Conservation (phyloP, 1,140 invertebrate species). For the Lordiphosa collinella region DNA sequence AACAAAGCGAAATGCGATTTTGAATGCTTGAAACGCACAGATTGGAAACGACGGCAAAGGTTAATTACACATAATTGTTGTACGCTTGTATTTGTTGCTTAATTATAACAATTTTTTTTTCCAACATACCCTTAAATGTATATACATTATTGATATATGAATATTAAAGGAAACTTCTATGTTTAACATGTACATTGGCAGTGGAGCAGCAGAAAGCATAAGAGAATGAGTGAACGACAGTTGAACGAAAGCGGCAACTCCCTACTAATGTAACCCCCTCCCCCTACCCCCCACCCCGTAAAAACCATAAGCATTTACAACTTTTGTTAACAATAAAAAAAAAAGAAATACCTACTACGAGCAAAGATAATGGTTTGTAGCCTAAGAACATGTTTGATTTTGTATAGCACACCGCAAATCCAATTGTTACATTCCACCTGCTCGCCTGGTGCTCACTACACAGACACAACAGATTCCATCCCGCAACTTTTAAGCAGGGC, state of each 20-base stretch:
- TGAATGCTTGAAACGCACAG: background rate
- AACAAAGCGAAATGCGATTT: constrained; percentile 8
- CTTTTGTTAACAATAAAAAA: constrained; percentile 37
- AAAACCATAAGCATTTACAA: constrained; percentile 49
- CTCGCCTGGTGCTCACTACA: too few species aligned
- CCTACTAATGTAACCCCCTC: constrained; percentile 3
- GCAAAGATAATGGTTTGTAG: too few species aligned
- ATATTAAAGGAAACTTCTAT: constrained; percentile 15
- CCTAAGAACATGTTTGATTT: too few species aligned
- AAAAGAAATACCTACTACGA: background rate
- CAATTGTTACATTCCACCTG: too few species aligned
- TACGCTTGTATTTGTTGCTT: constrained; percentile 70
- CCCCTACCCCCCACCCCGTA: constrained; percentile 4
- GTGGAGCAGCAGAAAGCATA: too few species aligned
- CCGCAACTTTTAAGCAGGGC: background rate
- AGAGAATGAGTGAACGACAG: too few species aligned
- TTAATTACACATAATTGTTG: constrained; percentile 62
- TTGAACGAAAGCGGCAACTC: constrained; percentile 14
- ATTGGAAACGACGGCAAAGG: constrained; percentile 45
- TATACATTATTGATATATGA: constrained; percentile 9
- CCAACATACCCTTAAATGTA: constrained; percentile 26
- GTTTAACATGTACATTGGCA: constrained; percentile 25
- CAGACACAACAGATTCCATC: too few species aligned
- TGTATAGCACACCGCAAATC: too few species aligned
- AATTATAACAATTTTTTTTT: constrained; percentile 62